These are phyloP conservation scores for Eciton burchellii DNA, from an alignment of 1,140 invertebrate species.

Conservation along the genomic window DNA sequence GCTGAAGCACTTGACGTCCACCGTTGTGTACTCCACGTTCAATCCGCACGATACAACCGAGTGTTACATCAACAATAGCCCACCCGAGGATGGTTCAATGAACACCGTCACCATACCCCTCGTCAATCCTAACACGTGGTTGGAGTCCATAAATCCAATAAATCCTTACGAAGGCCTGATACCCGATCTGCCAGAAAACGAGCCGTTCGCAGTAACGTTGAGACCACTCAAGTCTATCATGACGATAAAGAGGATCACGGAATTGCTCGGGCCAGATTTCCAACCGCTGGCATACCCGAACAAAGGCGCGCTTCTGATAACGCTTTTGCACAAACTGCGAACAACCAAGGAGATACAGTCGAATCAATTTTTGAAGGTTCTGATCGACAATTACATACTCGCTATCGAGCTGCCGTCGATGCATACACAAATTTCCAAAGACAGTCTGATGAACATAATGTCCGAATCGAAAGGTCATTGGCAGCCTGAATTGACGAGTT, in stretches of 20 bases:
- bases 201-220: background rate
- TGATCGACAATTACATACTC: slow-evolving; percentile 34
- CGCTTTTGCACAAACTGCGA: slow-evolving; percentile 30
- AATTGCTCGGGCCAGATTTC: slow-evolving; percentile 54
- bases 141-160: slow-evolving; percentile 39
- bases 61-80: background rate
- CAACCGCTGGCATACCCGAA: slow-evolving; percentile 55
- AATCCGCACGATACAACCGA: background rate
- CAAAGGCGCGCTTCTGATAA: slow-evolving; percentile 51
- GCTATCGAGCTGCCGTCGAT: slow-evolving; percentile 46
- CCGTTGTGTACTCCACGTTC: slow-evolving; percentile 59
- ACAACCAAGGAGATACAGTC: background rate
- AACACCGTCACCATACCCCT: slow-evolving; percentile 47
- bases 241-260: slow-evolving; percentile 1
- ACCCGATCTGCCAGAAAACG: slow-evolving; percentile 15
- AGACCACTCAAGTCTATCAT: slow-evolving; percentile 27
- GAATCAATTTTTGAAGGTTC: background rate
- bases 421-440: slow-evolving; percentile 47
- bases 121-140: slow-evolving; percentile 57
- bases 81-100: background rate
- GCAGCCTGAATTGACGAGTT: slow-evolving; percentile 58
- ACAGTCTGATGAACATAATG: slow-evolving; percentile 22
- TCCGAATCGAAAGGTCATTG: slow-evolving; percentile 50
- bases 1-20: slow-evolving; percentile 21
- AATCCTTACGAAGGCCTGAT: slow-evolving; percentile 53